These are phyloP conservation scores for Antennarius striatus DNA, from an alignment of 2,113 vertebrate species.

Conservation along the genomic window DNA sequence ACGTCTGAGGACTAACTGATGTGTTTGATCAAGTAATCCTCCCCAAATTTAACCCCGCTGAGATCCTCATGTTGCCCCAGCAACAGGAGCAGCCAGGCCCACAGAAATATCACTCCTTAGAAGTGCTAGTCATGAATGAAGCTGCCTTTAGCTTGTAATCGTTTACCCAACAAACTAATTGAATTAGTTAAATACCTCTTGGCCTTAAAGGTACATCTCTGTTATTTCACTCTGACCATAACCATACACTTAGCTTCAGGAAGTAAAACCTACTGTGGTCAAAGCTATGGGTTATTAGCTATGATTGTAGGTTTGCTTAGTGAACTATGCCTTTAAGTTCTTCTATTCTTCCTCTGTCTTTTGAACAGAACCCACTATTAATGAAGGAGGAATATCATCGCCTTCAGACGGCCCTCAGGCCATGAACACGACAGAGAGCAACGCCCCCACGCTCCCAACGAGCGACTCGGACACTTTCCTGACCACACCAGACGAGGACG, in stretches of 20 bases:
- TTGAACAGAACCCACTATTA: constrained; percentile 72
- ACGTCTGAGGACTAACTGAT: not conserved
- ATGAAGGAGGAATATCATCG: constrained; percentile 76
- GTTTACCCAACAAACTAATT: not conserved
- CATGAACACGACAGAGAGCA: constrained; percentile 75
- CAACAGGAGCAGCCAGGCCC: not conserved
- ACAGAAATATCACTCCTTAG: not conserved
- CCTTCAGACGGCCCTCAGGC: constrained; percentile 82
- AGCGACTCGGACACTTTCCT: constrained; percentile 92
- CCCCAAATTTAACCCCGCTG: not conserved
- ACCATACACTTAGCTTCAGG: not conserved
- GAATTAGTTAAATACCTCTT: not conserved
- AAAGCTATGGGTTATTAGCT: not conserved
- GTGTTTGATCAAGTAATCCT: not conserved
- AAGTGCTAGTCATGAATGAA: not conserved
- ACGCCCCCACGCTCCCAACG: constrained; percentile 82
- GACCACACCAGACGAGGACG: constrained; percentile 94
- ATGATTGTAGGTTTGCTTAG: too few relatives aligned
- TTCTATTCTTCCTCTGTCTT: constrained; percentile 14
- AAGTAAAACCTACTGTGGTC: too few relatives aligned
- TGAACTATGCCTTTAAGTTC: too few relatives aligned
- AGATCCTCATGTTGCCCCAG: not conserved
- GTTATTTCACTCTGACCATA: not conserved
- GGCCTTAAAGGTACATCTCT: not conserved
- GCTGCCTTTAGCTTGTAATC: not conserved